Percentiles rank a stretch among this genome's conserved stretches.
These are phyloP conservation scores for Hymenopus coronatus DNA, from an alignment of 2,888 invertebrate genomes.

Conservation along the genomic window DNA sequence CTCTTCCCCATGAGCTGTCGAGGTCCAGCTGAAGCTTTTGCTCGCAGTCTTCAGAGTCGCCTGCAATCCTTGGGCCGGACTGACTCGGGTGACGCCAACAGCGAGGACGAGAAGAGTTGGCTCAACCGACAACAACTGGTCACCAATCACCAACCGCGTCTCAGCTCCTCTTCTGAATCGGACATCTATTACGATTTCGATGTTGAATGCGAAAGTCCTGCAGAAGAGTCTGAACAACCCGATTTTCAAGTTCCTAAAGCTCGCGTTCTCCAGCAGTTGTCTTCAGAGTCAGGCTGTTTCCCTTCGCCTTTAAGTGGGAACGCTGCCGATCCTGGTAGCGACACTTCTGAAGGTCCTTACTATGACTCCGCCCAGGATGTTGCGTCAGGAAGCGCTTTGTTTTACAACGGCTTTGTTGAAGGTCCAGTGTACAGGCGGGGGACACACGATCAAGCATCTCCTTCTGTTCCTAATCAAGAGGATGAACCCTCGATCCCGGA, in stretches of 20 bases:
- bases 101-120: slow-evolving; percentile 39
- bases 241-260: slow-evolving; percentile 40
- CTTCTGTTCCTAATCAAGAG: no score
- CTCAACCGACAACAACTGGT: slow-evolving; percentile 40
- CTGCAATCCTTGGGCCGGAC: slow-evolving; percentile 66
- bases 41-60: slow-evolving; percentile 71
- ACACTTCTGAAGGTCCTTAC: slow-evolving; percentile 51
- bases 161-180: slow-evolving; percentile 42
- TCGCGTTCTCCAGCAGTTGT: background rate
- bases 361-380: slow-evolving; percentile 46
- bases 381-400: background rate
- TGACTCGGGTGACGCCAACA: slow-evolving; percentile 46
- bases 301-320: slow-evolving; percentile 44
- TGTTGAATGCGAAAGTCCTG: slow-evolving; percentile 60
- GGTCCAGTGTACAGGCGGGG: background rate
- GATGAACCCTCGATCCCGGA: background rate
- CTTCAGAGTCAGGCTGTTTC: slow-evolving; percentile 51
- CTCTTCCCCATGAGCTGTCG: slow-evolving; percentile 76
- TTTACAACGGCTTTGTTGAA: background rate
- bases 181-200: slow-evolving; percentile 44
- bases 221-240: slow-evolving; percentile 55
- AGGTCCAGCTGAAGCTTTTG: slow-evolving; percentile 77
- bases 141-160: slow-evolving; percentile 52
- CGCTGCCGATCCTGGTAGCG: slow-evolving; percentile 45
- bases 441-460: no score